Evolutionary conservation across 2,113 vertebrate species (phyloP), one percentile per base, ranked within the genome.

Genomic region (Xenopus laevis): DNA sequence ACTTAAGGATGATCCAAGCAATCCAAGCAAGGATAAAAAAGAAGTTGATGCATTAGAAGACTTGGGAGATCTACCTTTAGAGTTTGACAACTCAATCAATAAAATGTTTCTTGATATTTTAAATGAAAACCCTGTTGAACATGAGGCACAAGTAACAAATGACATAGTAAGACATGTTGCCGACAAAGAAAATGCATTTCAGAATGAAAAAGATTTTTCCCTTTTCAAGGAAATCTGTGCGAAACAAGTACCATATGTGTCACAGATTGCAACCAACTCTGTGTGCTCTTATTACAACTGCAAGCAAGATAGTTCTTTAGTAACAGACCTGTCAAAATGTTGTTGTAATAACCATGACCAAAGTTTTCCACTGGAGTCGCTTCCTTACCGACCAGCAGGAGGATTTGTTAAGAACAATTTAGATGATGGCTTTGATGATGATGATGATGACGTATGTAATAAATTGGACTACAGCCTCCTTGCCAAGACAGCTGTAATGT

Each of bases 91-190:
- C 6, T 46, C 40, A 13, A 64, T 72, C 27, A 40, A 72, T 10
- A 15, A 53, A 30, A 52, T 72, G 60, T 53, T 64, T 4, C n/a
- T 53, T 17, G 71, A 72, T 30, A 52, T 72, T 53, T 63, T 72
- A 53, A n/a, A 50, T 13, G 18, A 64, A 7, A 64, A 8, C 8
- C 15, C 61, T 13, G 7, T 40, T 16, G 3, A 33, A 15, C 10
- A 15, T 33, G 63, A 65, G 10, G 8, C 63, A 7, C 16, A 11
- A 46, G 17, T 40, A 16, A 5, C 10, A 46, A 10, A 44, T 18
- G 33, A 46, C 11, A 7, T 10, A n/a, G 18, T 10, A 8, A 18
- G 10, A 13, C 16, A 27, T 27, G 23, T 27, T 27, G 23, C 53
- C 16, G 7, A n/a, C 13, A 55, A 50, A 50, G 12, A 50, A 50